phyloP scores from a whole-genome alignment of 2,888 invertebrate genomes.

The Quadroppia sp. region DNA sequence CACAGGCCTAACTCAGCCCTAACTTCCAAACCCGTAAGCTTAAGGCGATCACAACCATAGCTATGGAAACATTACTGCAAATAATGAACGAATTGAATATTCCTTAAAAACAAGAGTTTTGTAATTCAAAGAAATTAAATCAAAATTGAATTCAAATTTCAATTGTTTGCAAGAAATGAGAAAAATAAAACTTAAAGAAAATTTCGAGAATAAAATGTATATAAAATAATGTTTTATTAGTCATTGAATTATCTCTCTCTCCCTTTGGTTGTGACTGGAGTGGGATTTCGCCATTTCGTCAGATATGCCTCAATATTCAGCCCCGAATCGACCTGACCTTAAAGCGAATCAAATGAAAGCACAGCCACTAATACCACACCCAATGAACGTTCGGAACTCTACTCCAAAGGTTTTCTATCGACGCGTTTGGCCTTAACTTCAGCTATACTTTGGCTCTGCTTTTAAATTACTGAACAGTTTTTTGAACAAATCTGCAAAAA shows the following conservation, averaged over 20 bases:
- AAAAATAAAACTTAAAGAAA: neutral
- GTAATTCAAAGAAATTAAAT: neutral
- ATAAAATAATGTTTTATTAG: neutral
- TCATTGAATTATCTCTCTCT: neutral
- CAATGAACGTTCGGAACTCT: slow-evolving; percentile 29
- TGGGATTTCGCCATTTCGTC: slow-evolving; percentile 16
- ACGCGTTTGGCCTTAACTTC: slow-evolving; percentile 7
- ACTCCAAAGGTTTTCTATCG: slow-evolving; percentile 24
- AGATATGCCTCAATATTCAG: slow-evolving; percentile 2
- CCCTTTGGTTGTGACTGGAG: neutral
- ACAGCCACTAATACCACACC: slow-evolving; percentile 26
- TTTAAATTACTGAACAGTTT: slow-evolving; percentile 1
- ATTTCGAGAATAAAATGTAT: neutral
- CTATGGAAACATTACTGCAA: slow-evolving; percentile 1
- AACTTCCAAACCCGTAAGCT: neutral
- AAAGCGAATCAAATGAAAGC: slow-evolving; percentile 30
- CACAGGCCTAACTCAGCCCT: slow-evolving; percentile 6
- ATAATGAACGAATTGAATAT: neutral
- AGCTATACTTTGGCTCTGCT: slow-evolving; percentile 2
- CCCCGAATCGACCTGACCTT: slow-evolving; percentile 34
- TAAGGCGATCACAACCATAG: neutral
- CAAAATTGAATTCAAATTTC: neutral
- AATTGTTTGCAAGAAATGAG: neutral
- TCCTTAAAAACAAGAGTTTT: neutral
- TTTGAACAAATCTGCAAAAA: too few relatives aligned